phyloP scores from a whole-genome alignment of 1,140 invertebrate species.

The Drosophila pallidifrons region DNA sequence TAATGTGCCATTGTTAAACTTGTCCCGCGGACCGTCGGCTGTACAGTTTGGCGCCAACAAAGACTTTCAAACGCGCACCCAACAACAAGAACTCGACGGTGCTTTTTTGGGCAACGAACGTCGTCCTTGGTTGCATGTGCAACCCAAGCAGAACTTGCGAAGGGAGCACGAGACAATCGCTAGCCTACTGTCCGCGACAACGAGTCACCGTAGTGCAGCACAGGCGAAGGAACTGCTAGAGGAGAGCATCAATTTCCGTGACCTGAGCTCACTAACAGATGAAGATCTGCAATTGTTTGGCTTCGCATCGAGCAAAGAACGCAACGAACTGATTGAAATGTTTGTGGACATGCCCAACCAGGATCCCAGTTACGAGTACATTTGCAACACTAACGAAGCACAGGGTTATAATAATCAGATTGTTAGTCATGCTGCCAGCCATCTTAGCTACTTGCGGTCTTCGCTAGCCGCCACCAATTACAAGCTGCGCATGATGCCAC shows the following conservation, averaged over 20 bases:
- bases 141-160: not conserved
- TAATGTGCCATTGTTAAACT: slow-evolving; percentile 37
- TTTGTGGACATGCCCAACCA: slow-evolving; percentile 70
- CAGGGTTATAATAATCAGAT: slow-evolving; percentile 68
- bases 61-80: slow-evolving; percentile 52
- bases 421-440: slow-evolving; percentile 60
- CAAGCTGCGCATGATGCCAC: slow-evolving; percentile 70
- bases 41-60: slow-evolving; percentile 54
- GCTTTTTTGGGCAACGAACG: slow-evolving; percentile 50
- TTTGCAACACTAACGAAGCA: slow-evolving; percentile 48
- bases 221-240: slow-evolving; percentile 53
- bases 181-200: slow-evolving; percentile 27
- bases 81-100: slow-evolving; percentile 55
- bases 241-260: slow-evolving; percentile 62
- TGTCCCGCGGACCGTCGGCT: slow-evolving; percentile 32
- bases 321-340: slow-evolving; percentile 51
- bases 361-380: slow-evolving; percentile 67
- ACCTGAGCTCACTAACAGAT: slow-evolving; percentile 64
- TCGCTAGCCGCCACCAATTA: slow-evolving; percentile 74
- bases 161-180: slow-evolving; percentile 48
- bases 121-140: slow-evolving; percentile 37
- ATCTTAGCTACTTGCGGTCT: slow-evolving; percentile 66
- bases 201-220: not conserved
- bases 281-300: slow-evolving; percentile 72
- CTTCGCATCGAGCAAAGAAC: slow-evolving; percentile 44